phyloP scores from a whole-genome alignment of 2,888 invertebrate species.

The Drosophila kanekoi region DNA sequence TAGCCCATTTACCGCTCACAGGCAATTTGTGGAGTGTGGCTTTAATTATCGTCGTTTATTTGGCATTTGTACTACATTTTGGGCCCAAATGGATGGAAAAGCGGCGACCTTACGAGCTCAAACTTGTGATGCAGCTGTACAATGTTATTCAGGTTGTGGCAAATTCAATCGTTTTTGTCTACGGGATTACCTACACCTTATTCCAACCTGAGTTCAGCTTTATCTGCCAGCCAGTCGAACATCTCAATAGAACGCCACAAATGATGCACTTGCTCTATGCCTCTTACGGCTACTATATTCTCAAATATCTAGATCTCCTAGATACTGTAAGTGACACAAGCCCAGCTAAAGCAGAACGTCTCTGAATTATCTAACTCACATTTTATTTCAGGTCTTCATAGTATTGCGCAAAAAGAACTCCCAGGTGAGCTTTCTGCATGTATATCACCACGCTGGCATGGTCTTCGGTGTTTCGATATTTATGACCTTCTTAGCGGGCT shows the following conservation, averaged over 20 bases:
- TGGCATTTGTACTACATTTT: slow-evolving; percentile 89
- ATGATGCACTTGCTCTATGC: slow-evolving; percentile 85
- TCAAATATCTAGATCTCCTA: slow-evolving; percentile 89
- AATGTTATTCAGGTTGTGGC: slow-evolving; percentile 87
- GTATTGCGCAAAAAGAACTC: slow-evolving; percentile 92
- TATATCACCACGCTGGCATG: slow-evolving; percentile 95
- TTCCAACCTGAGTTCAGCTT: slow-evolving; percentile 76
- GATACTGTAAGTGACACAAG: slow-evolving; percentile 87
- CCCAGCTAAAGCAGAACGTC: not conserved
- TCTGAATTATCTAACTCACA: not conserved
- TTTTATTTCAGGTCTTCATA: slow-evolving; percentile 87
- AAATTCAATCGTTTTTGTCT: slow-evolving; percentile 59
- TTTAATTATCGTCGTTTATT: slow-evolving; percentile 87
- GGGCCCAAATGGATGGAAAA: slow-evolving; percentile 91
- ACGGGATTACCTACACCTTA: slow-evolving; percentile 68
- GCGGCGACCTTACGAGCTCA: slow-evolving; percentile 88
- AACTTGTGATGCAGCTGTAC: slow-evolving; percentile 88
- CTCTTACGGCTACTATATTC: slow-evolving; percentile 88
- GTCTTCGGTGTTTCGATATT: slow-evolving; percentile 88
- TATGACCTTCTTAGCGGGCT: slow-evolving; percentile 87
- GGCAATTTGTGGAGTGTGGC: slow-evolving; percentile 88
- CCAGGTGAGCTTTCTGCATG: slow-evolving; percentile 93
- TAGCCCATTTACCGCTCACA: slow-evolving; percentile 89
- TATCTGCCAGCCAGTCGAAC: slow-evolving; percentile 78
- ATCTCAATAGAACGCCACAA: slow-evolving; percentile 69